Percentiles rank a stretch among this genome's conserved stretches.
Conservation (phyloP, 2,797 vertebrate species). For the Taeniopygia guttata region DNA sequence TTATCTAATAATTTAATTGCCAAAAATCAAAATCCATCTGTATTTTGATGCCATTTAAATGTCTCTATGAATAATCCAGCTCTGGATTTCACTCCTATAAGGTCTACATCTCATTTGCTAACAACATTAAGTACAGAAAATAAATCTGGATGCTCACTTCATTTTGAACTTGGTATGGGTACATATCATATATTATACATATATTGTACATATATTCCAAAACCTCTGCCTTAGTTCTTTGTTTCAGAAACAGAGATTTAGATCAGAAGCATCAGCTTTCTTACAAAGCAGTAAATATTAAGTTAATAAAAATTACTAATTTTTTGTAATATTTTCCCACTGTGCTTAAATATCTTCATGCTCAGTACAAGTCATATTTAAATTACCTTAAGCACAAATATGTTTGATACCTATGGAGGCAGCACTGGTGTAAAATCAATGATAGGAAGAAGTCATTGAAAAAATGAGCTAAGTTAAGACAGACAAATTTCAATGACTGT, state of each 20-base stretch:
- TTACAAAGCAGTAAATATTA: not conserved
- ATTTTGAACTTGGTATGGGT: not conserved
- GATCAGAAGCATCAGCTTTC: not conserved
- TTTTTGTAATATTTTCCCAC: not conserved
- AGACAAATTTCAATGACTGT: not conserved
- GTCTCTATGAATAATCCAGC: not conserved
- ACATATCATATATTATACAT: not conserved
- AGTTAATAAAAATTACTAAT: not conserved
- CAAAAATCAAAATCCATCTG: not conserved
- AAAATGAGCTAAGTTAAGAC: not conserved
- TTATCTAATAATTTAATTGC: not conserved
- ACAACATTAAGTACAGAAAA: not conserved
- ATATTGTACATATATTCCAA: no score
- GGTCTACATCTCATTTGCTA: not conserved
- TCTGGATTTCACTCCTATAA: not conserved
- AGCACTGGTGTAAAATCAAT: not conserved
- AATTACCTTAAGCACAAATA: not conserved
- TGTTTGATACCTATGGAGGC: not conserved
- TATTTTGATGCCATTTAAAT: not conserved
- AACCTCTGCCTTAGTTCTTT: not conserved
- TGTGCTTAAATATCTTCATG: not conserved
- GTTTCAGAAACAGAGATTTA: not conserved
- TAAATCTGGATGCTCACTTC: not conserved
- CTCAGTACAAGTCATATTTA: not conserved
- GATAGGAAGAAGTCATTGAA: not conserved